Base-by-base conservation (phyloP, 2,797 vertebrate species). In the Oryzias sinensis region DNA sequence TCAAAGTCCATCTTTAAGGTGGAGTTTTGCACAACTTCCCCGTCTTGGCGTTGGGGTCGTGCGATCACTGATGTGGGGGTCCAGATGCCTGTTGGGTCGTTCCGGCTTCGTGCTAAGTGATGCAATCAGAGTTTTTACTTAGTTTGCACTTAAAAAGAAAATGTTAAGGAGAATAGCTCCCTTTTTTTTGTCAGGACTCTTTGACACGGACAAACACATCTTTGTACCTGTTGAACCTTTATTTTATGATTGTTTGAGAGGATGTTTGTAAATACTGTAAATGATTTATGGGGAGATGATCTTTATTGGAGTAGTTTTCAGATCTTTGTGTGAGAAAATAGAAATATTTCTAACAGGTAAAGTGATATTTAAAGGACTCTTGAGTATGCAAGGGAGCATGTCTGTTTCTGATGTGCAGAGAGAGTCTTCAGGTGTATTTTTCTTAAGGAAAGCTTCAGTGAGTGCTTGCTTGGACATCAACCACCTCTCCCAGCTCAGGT, bases 81-180 rank as follows among this genome's bases (percentile, higher is more conserved):
- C 86, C 81, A 64, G 85, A 91, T 86, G 90, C 92, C 88, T 91
- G 94, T 89, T 72, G 77, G 59, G 73, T 91, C 65, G 84, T 90
- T 86, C 83, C 91, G 92, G 92, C 86, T 93, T 92, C 91, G 93
- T 88, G 92, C 92, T 93, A 89, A 91, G 94, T 91, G 93, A 94
- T 95, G 93, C 93, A 93, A 91, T 94, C 89, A 81, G 84, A 90
- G 83, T 88, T 84, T 89, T 91, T 89, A 82, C 89, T 84, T 93
- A 90, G 89, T 95, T 95, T 96, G 95, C 95, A 97, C 95, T 97
- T 96, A 93, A 91, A 92, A 94, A 22, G 20, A 93, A 91, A 91
- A 90, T 90, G 90, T 93, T 93, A 85, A 92, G 90, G 90, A 93
- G 83, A 93, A 91, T 91, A 91, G 91, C 92, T 93, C 92, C 92